Base-by-base conservation (phyloP, 2,888 invertebrate genomes). In the Eudemis profundana region DNA sequence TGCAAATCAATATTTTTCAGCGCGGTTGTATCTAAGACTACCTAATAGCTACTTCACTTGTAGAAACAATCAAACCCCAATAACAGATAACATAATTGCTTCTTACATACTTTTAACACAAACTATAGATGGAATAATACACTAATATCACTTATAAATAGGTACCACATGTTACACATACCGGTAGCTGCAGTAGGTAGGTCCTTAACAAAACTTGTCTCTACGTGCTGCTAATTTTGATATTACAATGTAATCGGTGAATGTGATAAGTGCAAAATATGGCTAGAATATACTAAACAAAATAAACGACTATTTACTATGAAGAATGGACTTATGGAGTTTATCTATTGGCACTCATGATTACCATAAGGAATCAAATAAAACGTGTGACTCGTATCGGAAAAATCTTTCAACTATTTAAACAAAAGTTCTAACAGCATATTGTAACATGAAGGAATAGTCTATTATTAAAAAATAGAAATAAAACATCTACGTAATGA, bases 281-380 rank as follows among this genome's bases (percentile, higher is more conserved):
- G 38, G 3, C 53, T 40, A 27, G 2, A 51, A 51, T 50, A 46
- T 8, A 14, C 36, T 50, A 57, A 10, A 40, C 33, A 50, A 29
- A 27, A 17, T 4, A 50, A 49, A 21, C 1, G 14, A 49, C 40
- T 50, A 23, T 33, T 8, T 17, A 44, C 21, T 50, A 50, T 42
- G 15, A 12, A 17, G 33, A 19, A 49, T 17, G 50, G n/a, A 33
- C 33, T 8, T 59, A 47, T 17, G 33, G 23, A 38, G 17, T 12
- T 14, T 44, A 75, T 74, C 72, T 78, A 81, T 84, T 84, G 84
- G 84, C 84, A 84, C 84, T 80, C 74, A 74, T 76, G 78, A 78
- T 74, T 76, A 70, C 75, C 54, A 68, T 67, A 64, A 66, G 69
- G 33, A 14, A 33, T 36, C 27, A 10, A 1, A 38, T 17, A 33